Evolutionary conservation across 2,888 invertebrate species (phyloP).

Genomic region (Erebia aethiops): DNA sequence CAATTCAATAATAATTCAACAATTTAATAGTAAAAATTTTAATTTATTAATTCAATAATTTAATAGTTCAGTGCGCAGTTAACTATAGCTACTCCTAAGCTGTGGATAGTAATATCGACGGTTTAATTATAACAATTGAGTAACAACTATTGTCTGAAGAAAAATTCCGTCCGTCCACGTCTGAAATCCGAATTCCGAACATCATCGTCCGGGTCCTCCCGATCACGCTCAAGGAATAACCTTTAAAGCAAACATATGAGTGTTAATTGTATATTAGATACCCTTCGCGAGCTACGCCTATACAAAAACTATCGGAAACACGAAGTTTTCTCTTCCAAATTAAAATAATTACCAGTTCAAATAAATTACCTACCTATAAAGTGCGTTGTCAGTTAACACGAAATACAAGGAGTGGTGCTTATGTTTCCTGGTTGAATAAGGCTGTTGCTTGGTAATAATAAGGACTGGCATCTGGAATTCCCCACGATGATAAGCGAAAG

Average conservation of each 20-base stretch:
- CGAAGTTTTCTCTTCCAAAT: conserved; percentile 7
- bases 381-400: neutral
- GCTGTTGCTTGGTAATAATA: neutral
- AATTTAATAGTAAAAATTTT: no score
- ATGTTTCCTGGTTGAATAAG: neutral
- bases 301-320: conserved; percentile 1
- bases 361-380: neutral
- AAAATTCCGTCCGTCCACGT: no score
- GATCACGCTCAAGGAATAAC: neutral
- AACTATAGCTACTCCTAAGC: no score
- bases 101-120: no score
- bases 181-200: no score
- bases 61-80: no score
- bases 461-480: neutral
- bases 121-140: no score
- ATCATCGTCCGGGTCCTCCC: no score
- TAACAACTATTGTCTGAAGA: no score
- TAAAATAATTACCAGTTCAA: conserved; percentile 5
- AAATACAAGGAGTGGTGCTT: neutral
- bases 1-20: no score
- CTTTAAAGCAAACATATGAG: neutral
- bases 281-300: neutral
- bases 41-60: no score
- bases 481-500: conserved; percentile 10
- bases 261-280: neutral